A percentile compares a stretch with the other conserved stretches of the same genome.
Evolutionary conservation across 2,113 vertebrate species (phyloP).

Genomic region (Myocastor coypus): DNA sequence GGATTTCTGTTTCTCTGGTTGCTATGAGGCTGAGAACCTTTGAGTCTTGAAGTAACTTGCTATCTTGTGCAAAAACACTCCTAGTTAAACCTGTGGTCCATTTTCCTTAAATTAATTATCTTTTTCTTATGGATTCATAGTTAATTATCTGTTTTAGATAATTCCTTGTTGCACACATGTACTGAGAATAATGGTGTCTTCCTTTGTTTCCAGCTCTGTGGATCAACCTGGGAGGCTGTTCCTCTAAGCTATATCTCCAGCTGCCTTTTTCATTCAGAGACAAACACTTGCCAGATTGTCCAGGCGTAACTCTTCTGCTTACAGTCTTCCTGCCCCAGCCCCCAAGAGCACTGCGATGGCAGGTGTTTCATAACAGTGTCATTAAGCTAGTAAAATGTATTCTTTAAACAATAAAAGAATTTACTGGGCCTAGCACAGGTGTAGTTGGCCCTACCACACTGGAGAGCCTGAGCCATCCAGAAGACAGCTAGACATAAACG

Average conservation of each 20-base stretch:
- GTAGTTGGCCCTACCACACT: neutral
- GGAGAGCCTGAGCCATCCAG: neutral
- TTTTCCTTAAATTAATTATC: neutral
- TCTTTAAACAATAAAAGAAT: neutral
- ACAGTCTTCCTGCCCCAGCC: neutral
- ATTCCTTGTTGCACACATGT: neutral
- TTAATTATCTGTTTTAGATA: neutral
- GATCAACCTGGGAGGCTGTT: neutral
- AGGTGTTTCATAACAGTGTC: neutral
- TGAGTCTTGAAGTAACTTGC: neutral
- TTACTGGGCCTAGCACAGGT: neutral
- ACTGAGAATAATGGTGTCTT: neutral
- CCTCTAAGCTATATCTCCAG: neutral
- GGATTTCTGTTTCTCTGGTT: neutral
- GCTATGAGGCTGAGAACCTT: neutral
- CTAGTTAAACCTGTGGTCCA: neutral
- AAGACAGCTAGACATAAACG: neutral
- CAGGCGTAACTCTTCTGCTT: neutral
- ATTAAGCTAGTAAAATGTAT: neutral
- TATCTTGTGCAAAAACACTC: neutral
- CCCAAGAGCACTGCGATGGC: neutral
- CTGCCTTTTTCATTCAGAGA: neutral
- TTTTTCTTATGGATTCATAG: neutral
- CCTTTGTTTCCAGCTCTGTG: neutral
- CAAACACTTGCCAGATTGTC: neutral